Evolutionary conservation across 2,113 vertebrate genomes (phyloP).

Genomic region (Nerophis lumbriciformis): DNA sequence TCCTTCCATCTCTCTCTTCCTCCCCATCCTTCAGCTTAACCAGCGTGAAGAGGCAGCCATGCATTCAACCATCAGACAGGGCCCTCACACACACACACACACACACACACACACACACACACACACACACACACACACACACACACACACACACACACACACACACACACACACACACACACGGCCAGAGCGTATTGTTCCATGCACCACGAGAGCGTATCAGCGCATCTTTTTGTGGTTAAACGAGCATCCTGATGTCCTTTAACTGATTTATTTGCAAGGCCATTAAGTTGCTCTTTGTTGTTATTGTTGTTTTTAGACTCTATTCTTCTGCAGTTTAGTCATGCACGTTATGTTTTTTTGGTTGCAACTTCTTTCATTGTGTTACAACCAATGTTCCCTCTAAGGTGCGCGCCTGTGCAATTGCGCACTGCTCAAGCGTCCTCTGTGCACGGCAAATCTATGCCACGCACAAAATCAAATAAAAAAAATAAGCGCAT

Average conservation of each 20-base stretch:
- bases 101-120: slow-evolving; percentile 28
- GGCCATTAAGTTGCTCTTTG: slow-evolving; percentile 4
- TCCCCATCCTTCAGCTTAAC: slow-evolving; percentile 58
- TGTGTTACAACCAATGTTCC: no score
- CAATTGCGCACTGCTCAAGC: no score
- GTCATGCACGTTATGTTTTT: not conserved
- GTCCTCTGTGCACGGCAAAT: no score
- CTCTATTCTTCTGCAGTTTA: not conserved
- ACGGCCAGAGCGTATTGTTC: slow-evolving; percentile 39
- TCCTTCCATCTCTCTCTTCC: slow-evolving; percentile 48
- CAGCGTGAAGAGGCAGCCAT: slow-evolving; percentile 70
- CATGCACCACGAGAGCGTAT: slow-evolving; percentile 23
- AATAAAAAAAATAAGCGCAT: no score
- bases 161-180: slow-evolving; percentile 11
- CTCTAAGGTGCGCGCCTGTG: no score
- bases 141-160: not conserved
- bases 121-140: no score
- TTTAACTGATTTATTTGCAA: slow-evolving; percentile 32
- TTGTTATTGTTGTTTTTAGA: not conserved
- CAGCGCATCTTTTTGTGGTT: slow-evolving; percentile 38
- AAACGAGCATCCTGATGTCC: slow-evolving; percentile 38
- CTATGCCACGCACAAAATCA: no score
- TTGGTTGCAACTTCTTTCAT: no score
- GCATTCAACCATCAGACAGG: slow-evolving; percentile 74
- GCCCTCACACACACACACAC: slow-evolving; percentile 10